Base-by-base conservation (phyloP, 1,140 invertebrate genomes). In the Phthorimaea operculella region DNA sequence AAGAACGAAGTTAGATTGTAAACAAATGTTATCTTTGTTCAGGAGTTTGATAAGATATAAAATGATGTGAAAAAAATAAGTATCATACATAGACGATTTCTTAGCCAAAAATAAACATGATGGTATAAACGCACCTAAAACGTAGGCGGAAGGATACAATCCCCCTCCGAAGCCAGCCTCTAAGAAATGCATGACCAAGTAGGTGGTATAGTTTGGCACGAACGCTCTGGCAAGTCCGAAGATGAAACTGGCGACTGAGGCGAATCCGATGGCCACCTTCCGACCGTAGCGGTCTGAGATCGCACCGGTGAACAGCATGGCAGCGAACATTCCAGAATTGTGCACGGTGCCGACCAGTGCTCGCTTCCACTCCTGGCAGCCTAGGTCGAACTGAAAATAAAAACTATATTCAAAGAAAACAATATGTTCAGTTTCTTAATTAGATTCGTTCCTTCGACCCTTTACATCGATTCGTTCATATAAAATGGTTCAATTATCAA, bases 271-370 rank as follows among this genome's bases (percentile, higher is more conserved):
- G 6, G 74, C 75, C 0, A 74, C 56, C 42, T 77, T 77, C 6
- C 85, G 65, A 0, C 85, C 85, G 51, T 70, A 91, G 79, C 86
- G 87, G 74, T 93, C 91, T 3, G 92, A 92, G 12, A 92, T 75
- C 42, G 89, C 86, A 12, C 92, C 91, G 12, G 89, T 88, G 39
- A 93, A 85, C 16, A 91, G 87, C 72, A 93, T 87, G 10, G 91
- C 89, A 11, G 91, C 74, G 59, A 93, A 91, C 78, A 92, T 91
- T 14, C 91, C 92, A 17, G 89, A 74, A 64, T 90, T 92, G 70
- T 92, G 92, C 12, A 92, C 86, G 1, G 91, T 92, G 11, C 92
- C 92, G 1, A 93, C 89, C 15, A 92, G 67, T 0, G 90, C 87
- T 42, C 92, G 73, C 71, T 90, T 92, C 91, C 91, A 93, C 72